Conservation (phyloP, 2,797 vertebrate species). For the Myotis findleyi region DNA sequence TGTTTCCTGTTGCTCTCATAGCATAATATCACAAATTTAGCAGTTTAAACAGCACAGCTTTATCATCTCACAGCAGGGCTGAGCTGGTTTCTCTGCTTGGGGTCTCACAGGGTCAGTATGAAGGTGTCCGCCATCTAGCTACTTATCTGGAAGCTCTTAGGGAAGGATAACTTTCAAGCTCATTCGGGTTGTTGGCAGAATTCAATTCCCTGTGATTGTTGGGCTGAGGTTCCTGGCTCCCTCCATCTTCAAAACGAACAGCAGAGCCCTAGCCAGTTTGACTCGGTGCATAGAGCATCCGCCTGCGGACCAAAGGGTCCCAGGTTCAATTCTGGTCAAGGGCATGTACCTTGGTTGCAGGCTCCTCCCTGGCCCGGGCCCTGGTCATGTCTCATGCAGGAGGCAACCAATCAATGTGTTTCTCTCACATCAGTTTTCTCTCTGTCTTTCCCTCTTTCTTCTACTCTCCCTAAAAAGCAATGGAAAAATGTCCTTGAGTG, state of each 20-base stretch:
- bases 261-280: no score
- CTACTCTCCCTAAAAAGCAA: no score
- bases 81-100: not conserved
- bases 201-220: not conserved
- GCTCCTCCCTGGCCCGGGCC: no score
- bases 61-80: not conserved
- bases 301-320: no score
- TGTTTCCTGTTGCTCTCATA: not conserved
- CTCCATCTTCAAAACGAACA: not conserved
- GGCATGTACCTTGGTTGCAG: no score
- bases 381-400: no score
- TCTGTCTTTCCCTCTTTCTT: no score
- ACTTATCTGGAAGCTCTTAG: not conserved
- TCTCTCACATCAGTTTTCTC: no score
- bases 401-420: no score
- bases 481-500: no score
- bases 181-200: not conserved
- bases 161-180: not conserved
- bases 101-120: not conserved
- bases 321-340: no score
- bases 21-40: not conserved
- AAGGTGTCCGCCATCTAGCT: not conserved
- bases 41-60: not conserved
- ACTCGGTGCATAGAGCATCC: no score
- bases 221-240: not conserved